Conservation (phyloP, 2,888 invertebrate species). For the Willowsia nigromaculata region DNA sequence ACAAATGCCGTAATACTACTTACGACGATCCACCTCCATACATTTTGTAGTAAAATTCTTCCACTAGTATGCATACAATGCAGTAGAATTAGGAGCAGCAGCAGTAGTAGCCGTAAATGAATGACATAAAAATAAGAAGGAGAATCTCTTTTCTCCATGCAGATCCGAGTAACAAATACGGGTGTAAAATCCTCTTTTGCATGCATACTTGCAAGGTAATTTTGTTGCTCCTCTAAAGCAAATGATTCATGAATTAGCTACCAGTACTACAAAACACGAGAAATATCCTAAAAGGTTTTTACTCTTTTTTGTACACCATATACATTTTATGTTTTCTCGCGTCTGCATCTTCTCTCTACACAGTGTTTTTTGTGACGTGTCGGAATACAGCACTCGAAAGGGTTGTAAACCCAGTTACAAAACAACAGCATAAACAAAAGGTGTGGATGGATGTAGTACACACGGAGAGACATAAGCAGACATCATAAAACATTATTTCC, state of each 20-base stretch:
- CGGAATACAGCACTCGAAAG: slow-evolving; percentile 10
- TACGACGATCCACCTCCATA: not conserved
- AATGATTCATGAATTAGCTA: slow-evolving; percentile 56
- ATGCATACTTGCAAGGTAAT: too few relatives aligned
- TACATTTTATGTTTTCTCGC: not conserved
- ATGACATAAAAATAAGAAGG: slow-evolving; percentile 23
- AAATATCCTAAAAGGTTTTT: not conserved
- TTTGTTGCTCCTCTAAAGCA: not conserved
- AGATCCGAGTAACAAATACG: not conserved
- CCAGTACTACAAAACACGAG: not conserved
- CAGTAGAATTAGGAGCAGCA: too few relatives aligned
- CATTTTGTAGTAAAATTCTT: slow-evolving; percentile 20
- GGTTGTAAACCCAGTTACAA: slow-evolving; percentile 19
- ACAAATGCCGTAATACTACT: not conserved
- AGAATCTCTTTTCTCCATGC: not conserved
- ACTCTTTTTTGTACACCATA: not conserved
- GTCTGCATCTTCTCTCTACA: not conserved
- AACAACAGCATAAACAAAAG: slow-evolving; percentile 18
- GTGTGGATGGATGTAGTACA: not conserved
- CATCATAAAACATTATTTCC: slow-evolving; percentile 11
- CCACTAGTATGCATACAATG: not conserved
- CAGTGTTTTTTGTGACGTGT: not conserved
- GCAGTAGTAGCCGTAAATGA: not conserved
- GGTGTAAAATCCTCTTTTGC: slow-evolving; percentile 10
- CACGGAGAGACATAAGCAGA: not conserved